A percentile compares a stretch with the other conserved stretches of the same genome.
Conservation (phyloP, 2,888 invertebrate genomes). For the Stenchaetothrips biformis region DNA sequence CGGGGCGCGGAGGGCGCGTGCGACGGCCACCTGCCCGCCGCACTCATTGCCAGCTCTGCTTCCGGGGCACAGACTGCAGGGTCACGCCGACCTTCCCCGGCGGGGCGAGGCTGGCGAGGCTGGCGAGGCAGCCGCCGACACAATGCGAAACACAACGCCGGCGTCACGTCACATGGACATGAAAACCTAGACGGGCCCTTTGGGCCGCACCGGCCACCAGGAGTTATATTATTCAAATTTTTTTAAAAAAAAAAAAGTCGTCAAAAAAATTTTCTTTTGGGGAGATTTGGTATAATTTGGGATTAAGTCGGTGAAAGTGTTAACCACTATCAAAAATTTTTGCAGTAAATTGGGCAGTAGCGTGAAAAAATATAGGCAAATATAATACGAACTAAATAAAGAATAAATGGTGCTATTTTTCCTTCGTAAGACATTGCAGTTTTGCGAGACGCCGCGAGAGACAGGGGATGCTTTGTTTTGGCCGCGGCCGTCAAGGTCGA, state of each 20-base stretch:
- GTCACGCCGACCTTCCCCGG: background rate
- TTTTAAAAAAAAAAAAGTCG: background rate
- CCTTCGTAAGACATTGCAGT: too few relatives aligned
- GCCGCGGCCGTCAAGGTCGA: too few relatives aligned
- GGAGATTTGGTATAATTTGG: too few relatives aligned
- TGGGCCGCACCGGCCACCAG: background rate
- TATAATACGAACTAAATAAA: too few relatives aligned
- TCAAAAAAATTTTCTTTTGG: background rate
- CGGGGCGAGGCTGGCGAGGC: background rate
- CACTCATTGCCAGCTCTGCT: background rate
- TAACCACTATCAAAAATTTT: too few relatives aligned
- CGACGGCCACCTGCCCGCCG: background rate
- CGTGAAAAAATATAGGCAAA: too few relatives aligned
- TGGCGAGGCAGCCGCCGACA: background rate
- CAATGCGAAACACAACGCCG: background rate
- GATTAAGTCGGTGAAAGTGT: too few relatives aligned
- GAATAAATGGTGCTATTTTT: too few relatives aligned
- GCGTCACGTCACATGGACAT: background rate
- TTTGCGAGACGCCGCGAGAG: too few relatives aligned
- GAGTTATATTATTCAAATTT: background rate
- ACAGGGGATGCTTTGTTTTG: too few relatives aligned
- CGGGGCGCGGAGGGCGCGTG: background rate
- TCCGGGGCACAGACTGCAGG: background rate
- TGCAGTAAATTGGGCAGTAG: too few relatives aligned
- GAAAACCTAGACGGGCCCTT: background rate